Evolutionary conservation across 2,797 vertebrate genomes (phyloP), one percentile per base, ranked within the genome.

Genomic region (Tarsius wallacei): DNA sequence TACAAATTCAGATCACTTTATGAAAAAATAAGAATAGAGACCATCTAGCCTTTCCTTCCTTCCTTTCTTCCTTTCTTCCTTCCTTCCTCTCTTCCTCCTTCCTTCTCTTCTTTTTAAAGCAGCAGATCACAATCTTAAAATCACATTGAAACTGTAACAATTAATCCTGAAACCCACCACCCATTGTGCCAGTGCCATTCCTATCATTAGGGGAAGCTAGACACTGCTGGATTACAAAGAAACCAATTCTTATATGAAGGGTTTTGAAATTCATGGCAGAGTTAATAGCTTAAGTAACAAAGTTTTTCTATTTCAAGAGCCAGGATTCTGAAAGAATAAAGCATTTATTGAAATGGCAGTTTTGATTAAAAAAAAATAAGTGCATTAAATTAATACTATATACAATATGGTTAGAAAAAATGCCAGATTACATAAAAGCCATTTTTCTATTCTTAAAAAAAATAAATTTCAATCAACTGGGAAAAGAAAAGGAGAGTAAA

Each of bases 311-410:
- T 92, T 96, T 70, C 64, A 78, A 93, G 74, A 77, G 36, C 17
- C 57, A 68, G 53, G 49, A 74, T 95, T 91, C 89, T 53, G 15
- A 92, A 93, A 97, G 55, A 97, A 97, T 55, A 96, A 96, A 90
- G 51, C 31, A 87, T 84, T 87, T 85, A 89, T 11, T 76, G 42
- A 96, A 96, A 84, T 70, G 57, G 36, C 36, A 92, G 36, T 64
- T 96, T 96, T 53, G 26, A 88, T 89, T 42, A 5, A 5, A 42
- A 42, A 90, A 90, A 97, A 95, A 80, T 97, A 89, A 93, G 49
- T 89, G 80, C 87, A 95, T 90, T 97, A 89, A 96, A 76, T 97
- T 96, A 92, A 77, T 64, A 68, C 49, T 85, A 31, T n/a, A 73
- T 73, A 95, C 51, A 97, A 66, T 95, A 93, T 94, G 49, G 76